phyloP scores from a whole-genome alignment of 2,797 vertebrate species.

The Pipistrellus nathusii region DNA sequence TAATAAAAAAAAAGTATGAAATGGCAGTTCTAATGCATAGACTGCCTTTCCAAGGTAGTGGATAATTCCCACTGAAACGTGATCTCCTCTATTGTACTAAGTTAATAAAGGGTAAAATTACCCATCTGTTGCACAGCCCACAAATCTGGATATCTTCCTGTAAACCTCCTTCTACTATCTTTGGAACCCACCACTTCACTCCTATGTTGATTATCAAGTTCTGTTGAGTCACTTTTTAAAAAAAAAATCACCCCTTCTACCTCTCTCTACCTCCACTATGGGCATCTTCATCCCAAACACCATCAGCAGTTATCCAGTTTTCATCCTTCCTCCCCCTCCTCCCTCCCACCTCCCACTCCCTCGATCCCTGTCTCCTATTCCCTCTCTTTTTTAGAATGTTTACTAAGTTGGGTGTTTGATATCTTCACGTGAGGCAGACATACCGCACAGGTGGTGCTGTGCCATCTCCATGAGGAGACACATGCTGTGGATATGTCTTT shows the following conservation, averaged over 20 bases:
- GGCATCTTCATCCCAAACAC: background rate
- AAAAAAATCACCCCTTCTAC: background rate
- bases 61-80: background rate
- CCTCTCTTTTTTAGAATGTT: background rate
- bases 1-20: background rate
- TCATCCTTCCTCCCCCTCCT: no score
- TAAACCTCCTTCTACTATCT: background rate
- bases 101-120: background rate
- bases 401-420: background rate
- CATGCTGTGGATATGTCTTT: background rate
- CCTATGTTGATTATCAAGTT: background rate
- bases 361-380: no score
- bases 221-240: background rate
- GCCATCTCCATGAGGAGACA: background rate
- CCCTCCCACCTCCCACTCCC: no score
- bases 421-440: background rate
- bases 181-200: background rate
- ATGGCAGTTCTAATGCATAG: background rate
- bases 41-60: background rate
- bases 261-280: background rate
- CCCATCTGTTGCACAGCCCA: background rate
- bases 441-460: background rate
- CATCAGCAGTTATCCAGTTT: background rate
- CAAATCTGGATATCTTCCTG: background rate
- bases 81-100: background rate